Base-by-base conservation (phyloP, 2,113 vertebrate species). In the Macaca nemestrina region DNA sequence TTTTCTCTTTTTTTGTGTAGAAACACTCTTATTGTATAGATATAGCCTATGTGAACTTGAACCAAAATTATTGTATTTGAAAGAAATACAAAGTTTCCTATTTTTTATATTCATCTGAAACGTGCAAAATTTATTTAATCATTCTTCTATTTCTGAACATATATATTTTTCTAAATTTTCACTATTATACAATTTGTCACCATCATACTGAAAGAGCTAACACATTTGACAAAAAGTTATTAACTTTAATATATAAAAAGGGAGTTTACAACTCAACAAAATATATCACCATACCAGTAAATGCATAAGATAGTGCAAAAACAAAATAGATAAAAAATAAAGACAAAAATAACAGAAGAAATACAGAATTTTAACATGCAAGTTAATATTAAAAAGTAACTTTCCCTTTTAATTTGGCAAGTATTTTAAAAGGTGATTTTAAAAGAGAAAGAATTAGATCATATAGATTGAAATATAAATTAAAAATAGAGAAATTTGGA, bases 241-340 rank as follows among this genome's bases (percentile, higher is more conserved):
- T 61, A 68, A 75, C 10, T 11, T 87, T 45, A 79, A 48, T 55
- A 59, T 52, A n/a, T 35, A 88, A 90, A 95, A 12, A 3, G 7
- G 40, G 27, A 64, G 11, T 59, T 57, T 86, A 35, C 1, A 79
- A 64, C 2, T 70, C 9, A 57, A 38, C 64, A 93, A 85, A 91
- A 89, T 92, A 38, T 68, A 80, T 22, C 20, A 40, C 8, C 23
- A 81, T 64, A 17, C 12, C 16, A 88, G n/a, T 90, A 83, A 88
- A 52, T 84, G 20, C 6, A 32, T 50, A 73, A 73, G 9, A 87
- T 50, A 23, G 55, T 88, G 14, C 16, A 88, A 75, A 89, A 92
- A 43, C 9, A 96, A 93, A 87, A 82, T 57, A 59, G 73, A 45
- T 17, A 93, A 89, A 73, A 27, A 80, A 93, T 70, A 78, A 61